A percentile compares a stretch with the other conserved stretches of the same genome.
Conservation (phyloP, 1,140 invertebrate genomes). For the Tribolium castaneum region DNA sequence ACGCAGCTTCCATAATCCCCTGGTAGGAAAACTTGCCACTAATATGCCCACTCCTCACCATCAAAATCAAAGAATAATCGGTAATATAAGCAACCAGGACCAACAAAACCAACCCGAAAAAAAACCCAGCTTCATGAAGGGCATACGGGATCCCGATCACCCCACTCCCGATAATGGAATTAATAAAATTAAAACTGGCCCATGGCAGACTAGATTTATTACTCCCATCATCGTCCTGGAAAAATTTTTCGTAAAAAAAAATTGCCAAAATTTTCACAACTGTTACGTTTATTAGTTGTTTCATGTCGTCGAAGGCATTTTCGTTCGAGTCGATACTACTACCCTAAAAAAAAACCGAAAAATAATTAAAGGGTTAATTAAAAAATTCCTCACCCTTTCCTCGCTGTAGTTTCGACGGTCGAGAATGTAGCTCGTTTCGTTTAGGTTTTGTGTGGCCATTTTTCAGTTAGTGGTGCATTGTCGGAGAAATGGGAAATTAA, state of each 20-base stretch:
- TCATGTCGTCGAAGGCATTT: slow-evolving; percentile 70
- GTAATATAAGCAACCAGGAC: slow-evolving; percentile 82
- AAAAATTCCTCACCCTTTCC: slow-evolving; percentile 52
- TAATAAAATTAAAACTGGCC: slow-evolving; percentile 92
- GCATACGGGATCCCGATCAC: slow-evolving; percentile 93
- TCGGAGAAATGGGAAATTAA: background rate
- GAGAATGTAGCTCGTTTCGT: slow-evolving; percentile 56
- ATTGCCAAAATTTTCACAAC: background rate
- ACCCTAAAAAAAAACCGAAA: background rate
- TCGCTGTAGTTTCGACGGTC: slow-evolving; percentile 49
- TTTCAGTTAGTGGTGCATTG: background rate
- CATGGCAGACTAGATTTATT: slow-evolving; percentile 75
- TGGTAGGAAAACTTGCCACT: slow-evolving; percentile 87
- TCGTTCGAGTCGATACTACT: slow-evolving; percentile 68
- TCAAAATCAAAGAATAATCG: slow-evolving; percentile 86
- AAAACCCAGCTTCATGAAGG: slow-evolving; percentile 83
- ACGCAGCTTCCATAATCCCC: slow-evolving; percentile 85
- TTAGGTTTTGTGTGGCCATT: slow-evolving; percentile 30
- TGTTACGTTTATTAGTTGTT: slow-evolving; percentile 66
- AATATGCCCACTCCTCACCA: slow-evolving; percentile 84
- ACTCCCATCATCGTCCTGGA: slow-evolving; percentile 66
- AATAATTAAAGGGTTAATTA: background rate
- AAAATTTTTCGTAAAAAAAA: slow-evolving; percentile 17
- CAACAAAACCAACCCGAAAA: slow-evolving; percentile 79
- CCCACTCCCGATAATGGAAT: slow-evolving; percentile 92